These are phyloP conservation scores for Equus quagga DNA, from an alignment of 2,113 vertebrate species.

Conservation along the genomic window DNA sequence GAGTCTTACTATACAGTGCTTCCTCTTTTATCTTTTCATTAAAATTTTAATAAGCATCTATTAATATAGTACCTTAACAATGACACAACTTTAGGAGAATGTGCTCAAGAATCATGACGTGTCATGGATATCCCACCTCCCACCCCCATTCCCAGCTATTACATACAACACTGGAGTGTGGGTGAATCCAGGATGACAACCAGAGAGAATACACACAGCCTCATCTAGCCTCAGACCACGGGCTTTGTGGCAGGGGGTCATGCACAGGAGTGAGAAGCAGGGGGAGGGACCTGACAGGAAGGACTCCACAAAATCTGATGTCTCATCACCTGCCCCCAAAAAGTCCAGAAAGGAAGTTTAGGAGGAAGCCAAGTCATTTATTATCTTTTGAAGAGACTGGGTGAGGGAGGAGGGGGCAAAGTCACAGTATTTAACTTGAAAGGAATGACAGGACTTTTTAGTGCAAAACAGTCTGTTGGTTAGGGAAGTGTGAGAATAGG, in stretches of 20 bases:
- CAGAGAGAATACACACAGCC: neutral
- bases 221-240: neutral
- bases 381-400: slow-evolving; percentile 39
- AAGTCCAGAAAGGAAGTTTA: slow-evolving; percentile 33
- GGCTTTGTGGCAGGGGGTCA: neutral
- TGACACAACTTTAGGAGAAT: neutral
- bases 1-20: neutral
- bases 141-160: neutral
- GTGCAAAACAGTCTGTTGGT: neutral
- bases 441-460: slow-evolving; percentile 18
- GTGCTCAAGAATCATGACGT: neutral
- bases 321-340: neutral
- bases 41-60: slow-evolving; percentile 11
- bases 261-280: neutral
- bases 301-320: neutral
- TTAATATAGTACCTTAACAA: neutral
- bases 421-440: neutral
- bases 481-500: neutral
- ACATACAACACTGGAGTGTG: neutral
- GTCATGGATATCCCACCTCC: neutral
- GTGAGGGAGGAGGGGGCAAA: neutral
- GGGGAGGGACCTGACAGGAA: neutral
- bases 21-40: slow-evolving; percentile 23
- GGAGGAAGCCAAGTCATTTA: slow-evolving; percentile 54
- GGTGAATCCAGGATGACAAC: neutral